These are phyloP conservation scores for Spermophilus dauricus DNA, from an alignment of 2,113 vertebrate genomes.

Conservation along the genomic window DNA sequence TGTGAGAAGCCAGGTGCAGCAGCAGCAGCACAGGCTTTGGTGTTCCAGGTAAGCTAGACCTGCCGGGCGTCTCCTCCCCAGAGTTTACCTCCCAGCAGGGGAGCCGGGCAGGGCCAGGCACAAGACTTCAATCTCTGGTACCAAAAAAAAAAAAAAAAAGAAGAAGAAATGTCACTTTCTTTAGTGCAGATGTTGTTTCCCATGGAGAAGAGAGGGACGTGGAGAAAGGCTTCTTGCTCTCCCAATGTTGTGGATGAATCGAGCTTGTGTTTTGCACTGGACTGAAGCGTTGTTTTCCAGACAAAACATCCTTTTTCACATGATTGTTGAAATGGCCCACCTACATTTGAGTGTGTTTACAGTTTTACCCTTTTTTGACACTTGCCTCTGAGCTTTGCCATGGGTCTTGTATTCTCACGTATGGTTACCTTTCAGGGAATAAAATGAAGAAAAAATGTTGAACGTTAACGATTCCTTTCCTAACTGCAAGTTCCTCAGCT, in stretches of 20 bases:
- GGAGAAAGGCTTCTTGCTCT: background rate
- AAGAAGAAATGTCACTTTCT: background rate
- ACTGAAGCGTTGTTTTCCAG: background rate
- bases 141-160: background rate
- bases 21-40: too few relatives aligned
- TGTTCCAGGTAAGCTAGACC: too few relatives aligned
- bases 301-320: background rate
- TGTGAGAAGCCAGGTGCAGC: background rate
- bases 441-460: background rate
- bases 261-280: background rate
- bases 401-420: background rate
- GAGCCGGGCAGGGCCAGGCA: background rate
- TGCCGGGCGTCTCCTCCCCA: background rate
- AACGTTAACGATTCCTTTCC: slow-evolving; percentile 68
- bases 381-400: background rate
- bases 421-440: background rate
- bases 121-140: too few relatives aligned
- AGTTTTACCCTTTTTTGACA: background rate
- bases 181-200: background rate
- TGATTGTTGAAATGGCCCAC: fast-evolving
- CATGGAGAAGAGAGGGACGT: background rate
- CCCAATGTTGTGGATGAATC: background rate
- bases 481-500: slow-evolving; percentile 73
- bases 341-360: background rate
- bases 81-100: background rate